These are phyloP conservation scores for Pygmarrhopalites habei DNA, from an alignment of 1,140 invertebrate genomes.

Conservation along the genomic window DNA sequence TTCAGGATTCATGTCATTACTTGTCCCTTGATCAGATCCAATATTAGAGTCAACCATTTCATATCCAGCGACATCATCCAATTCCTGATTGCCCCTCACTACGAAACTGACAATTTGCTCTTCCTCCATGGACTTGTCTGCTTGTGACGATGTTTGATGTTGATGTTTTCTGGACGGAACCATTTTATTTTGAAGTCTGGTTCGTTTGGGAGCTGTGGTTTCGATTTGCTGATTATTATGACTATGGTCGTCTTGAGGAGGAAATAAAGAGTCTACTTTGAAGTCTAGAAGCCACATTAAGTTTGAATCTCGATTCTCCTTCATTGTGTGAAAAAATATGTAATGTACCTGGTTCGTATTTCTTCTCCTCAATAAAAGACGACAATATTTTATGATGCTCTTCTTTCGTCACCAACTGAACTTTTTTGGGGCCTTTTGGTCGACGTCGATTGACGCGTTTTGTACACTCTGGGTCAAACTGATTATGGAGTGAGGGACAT, in stretches of 20 bases:
- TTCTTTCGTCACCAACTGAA: constrained; percentile 18
- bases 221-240: neutral
- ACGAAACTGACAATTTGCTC: constrained; percentile 8
- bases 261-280: constrained; percentile 27
- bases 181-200: constrained; percentile 1
- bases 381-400: constrained; percentile 17
- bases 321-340: constrained; percentile 15
- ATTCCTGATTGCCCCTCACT: constrained; percentile 3
- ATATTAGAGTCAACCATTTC: constrained; percentile 22
- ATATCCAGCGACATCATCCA: constrained; percentile 23
- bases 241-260: constrained; percentile 4
- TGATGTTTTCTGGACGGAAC: neutral
- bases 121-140: neutral
- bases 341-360: constrained; percentile 3
- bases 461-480: neutral
- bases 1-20: neutral
- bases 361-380: constrained; percentile 10
- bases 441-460: neutral
- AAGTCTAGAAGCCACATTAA: constrained; percentile 38
- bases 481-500: neutral
- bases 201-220: neutral
- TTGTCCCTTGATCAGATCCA: neutral
- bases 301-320: constrained; percentile 32
- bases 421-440: constrained; percentile 15
- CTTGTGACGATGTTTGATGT: neutral